These are phyloP conservation scores for Tricholaema leucomelas DNA, from an alignment of 2,113 vertebrate species.

Conservation along the genomic window DNA sequence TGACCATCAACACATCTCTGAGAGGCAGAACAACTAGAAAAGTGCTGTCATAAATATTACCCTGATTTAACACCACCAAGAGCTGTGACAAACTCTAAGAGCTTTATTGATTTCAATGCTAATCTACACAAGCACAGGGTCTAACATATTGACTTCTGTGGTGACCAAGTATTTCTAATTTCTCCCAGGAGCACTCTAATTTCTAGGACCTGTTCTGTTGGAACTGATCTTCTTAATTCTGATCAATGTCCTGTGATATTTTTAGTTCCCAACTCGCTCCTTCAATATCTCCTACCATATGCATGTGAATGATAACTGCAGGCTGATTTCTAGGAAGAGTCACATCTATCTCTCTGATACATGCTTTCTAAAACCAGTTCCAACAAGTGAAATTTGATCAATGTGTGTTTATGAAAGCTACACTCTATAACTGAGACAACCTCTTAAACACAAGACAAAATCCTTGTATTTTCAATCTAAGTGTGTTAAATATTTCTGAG, in stretches of 20 bases:
- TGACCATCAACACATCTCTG: neutral
- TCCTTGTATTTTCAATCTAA: neutral
- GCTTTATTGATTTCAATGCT: conserved; percentile 3
- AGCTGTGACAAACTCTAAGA: neutral
- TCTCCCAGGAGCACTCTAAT: neutral
- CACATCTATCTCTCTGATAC: neutral
- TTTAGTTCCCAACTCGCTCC: neutral
- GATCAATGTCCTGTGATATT: neutral
- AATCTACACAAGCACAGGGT: conserved; percentile 5
- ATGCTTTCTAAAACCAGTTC: neutral
- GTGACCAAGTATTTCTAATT: conserved; percentile 3
- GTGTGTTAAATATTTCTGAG: neutral
- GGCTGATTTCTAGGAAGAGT: neutral
- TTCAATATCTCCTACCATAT: neutral
- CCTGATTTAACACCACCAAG: conserved; percentile 4
- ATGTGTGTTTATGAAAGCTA: neutral
- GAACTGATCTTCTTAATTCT: conserved; percentile 35
- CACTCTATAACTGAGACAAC: neutral
- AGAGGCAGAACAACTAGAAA: neutral
- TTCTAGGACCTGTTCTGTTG: neutral
- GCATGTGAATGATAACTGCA: neutral
- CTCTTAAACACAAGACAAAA: neutral
- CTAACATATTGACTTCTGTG: conserved; percentile 1
- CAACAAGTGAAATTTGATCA: neutral
- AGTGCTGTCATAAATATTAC: neutral